These are phyloP conservation scores for Hydrolagus affinis DNA, from an alignment of 2,113 vertebrate genomes.

Conservation along the genomic window DNA sequence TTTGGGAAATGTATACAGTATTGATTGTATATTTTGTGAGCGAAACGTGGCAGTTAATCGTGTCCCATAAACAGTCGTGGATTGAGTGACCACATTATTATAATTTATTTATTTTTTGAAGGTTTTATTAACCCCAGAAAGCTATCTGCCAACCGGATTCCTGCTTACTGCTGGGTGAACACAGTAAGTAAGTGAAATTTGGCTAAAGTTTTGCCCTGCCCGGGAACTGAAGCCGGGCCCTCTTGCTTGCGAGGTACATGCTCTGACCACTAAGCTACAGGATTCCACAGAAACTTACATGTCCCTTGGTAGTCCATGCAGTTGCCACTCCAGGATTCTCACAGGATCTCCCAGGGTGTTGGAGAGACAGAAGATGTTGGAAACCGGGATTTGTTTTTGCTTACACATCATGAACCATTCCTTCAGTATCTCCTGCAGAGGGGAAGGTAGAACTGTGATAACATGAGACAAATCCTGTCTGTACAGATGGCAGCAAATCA, in stretches of 20 bases:
- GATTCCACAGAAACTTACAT: conserved; percentile 33
- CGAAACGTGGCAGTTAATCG: too few species aligned
- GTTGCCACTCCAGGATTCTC: conserved; percentile 41
- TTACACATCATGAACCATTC: conserved; percentile 44
- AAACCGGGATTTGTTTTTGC: conserved; percentile 43
- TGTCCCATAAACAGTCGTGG: too few species aligned
- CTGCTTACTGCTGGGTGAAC: too few species aligned
- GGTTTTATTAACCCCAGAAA: too few species aligned
- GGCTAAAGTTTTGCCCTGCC: too few species aligned
- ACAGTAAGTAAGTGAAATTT: too few species aligned
- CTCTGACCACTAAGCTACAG: not conserved
- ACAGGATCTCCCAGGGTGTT: conserved; percentile 41
- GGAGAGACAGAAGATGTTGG: conserved; percentile 39
- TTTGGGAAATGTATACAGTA: not conserved
- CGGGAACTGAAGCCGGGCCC: too few species aligned
- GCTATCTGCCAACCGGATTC: too few species aligned
- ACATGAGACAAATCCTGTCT: not conserved
- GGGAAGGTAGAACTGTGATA: conserved; percentile 35
- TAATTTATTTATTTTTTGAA: too few species aligned
- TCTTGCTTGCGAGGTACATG: too few species aligned
- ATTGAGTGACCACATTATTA: too few species aligned
- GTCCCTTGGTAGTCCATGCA: conserved; percentile 39
- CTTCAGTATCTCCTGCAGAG: conserved; percentile 39
- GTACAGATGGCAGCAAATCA: not conserved
- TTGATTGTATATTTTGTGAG: too few species aligned